Evolutionary conservation across 1,140 invertebrate genomes (phyloP).

Genomic region (Gryon sp.): DNA sequence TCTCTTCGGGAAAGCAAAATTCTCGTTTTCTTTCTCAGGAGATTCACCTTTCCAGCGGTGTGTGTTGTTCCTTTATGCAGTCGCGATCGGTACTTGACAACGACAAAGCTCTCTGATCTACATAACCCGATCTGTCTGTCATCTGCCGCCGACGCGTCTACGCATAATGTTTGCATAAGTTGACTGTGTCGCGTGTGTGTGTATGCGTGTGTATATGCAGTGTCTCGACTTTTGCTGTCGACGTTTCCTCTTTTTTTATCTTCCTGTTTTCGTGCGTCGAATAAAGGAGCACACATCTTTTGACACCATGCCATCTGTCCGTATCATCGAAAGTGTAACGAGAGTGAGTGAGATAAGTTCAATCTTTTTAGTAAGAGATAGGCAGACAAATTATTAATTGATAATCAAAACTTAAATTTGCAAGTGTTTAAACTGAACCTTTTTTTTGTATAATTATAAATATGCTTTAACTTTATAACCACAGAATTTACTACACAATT

Average conservation of each 20-base stretch:
- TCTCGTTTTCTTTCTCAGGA: slow-evolving; percentile 43
- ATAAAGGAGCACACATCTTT: neutral
- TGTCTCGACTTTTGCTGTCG: slow-evolving; percentile 5
- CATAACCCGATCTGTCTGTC: neutral
- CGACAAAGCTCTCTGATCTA: slow-evolving; percentile 24
- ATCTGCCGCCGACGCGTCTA: neutral
- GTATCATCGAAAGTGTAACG: slow-evolving; percentile 17
- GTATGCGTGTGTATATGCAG: no score
- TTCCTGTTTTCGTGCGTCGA: neutral
- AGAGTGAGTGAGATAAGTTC: no score
- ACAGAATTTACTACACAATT: no score
- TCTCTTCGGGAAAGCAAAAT: slow-evolving; percentile 26
- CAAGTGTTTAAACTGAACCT: no score
- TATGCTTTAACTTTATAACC: no score
- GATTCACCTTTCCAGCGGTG: slow-evolving; percentile 29
- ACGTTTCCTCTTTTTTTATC: neutral
- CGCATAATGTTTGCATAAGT: slow-evolving; percentile 36
- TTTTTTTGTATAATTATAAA: no score
- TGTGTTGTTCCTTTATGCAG: slow-evolving; percentile 41
- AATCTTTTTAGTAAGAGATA: no score
- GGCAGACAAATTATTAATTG: no score
- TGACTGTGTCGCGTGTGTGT: slow-evolving; percentile 8
- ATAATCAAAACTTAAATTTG: no score
- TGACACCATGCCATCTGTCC: slow-evolving; percentile 17
- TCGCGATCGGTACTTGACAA: slow-evolving; percentile 16